Evolutionary conservation across 1,140 invertebrate genomes (phyloP), one percentile per base, ranked within the genome.

Genomic region (Tetragnatha versicolor): DNA sequence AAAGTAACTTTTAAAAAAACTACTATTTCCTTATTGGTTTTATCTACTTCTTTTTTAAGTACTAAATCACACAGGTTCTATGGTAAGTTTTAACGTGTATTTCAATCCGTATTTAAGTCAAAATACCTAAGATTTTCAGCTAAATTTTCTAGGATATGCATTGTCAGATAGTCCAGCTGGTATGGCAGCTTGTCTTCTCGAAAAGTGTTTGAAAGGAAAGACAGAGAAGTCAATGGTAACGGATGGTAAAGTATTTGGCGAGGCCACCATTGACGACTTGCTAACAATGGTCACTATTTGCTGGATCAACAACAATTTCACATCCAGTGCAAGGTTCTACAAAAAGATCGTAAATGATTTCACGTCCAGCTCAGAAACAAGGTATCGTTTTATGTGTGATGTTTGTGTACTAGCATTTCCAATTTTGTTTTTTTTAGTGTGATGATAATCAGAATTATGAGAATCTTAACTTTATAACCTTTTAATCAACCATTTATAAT

Each of bases 261-360:
- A 89, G 80, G 91, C 88, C 82, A 85, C 87, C 12, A 85, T 92
- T 58, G 92, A 93, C 53, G 92, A 94, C 80, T 84, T 97, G 4
- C 85, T 97, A 5, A 95, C 96, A 80, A 95, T 95, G 83, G 83
- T 96, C 0, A 96, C 95, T 92, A 85, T 96, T 37, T 96, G 96
- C 84, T 97, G 93, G 91, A 83, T 91, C 0, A 91, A 91, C 0
- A 90, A 90, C 76, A 90, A 90, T 1, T 92, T 95, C 3, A 92
- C 91, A 0, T 91, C 92, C 0, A 92, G 93, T 0, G 86, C 90
- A 83, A 87, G 94, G 65, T 84, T 94, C 4, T 95, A 95, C 81
- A 86, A 91, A 0, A 93, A 95, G 10, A 89, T 2, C 29, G 10
- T 58, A 5, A 17, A 31, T 31, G 55, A 33, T 35, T 17, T 58